phyloP scores from a whole-genome alignment of 1,140 invertebrate genomes.

The Caenorhabditis inopinata region DNA sequence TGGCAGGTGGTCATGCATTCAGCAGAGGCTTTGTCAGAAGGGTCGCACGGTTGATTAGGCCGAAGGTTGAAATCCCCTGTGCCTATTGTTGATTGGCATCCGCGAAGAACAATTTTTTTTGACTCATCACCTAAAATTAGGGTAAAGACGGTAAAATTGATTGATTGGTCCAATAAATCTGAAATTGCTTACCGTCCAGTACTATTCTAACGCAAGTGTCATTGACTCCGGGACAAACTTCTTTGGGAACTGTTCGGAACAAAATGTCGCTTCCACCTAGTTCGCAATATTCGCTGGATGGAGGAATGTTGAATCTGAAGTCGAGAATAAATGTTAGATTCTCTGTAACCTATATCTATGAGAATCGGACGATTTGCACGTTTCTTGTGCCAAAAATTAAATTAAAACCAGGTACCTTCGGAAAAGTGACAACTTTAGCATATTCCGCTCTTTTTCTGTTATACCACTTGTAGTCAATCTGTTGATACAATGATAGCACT shows the following conservation, averaged over 20 bases:
- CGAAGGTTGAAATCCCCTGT: neutral
- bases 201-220: neutral
- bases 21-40: neutral
- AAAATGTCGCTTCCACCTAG: neutral
- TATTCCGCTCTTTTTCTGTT: neutral
- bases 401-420: too few relatives aligned
- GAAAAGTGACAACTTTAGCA: neutral
- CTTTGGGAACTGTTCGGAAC: neutral
- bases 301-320: neutral
- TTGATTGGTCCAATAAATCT: neutral
- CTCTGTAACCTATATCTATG: too few relatives aligned
- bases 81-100: neutral
- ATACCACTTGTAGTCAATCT: neutral
- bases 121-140: neutral
- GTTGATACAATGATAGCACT: slow-evolving; percentile 16
- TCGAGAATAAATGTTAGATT: too few relatives aligned
- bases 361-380: too few relatives aligned
- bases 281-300: neutral
- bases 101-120: neutral
- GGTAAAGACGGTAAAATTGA: too few relatives aligned
- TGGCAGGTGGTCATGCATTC: slow-evolving; percentile 13
- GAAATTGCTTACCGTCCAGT: neutral
- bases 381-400: too few relatives aligned
- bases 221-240: neutral
- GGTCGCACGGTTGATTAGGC: neutral